Evolutionary conservation across 2,888 invertebrate species (phyloP).

Genomic region (Morpho achilles): DNA sequence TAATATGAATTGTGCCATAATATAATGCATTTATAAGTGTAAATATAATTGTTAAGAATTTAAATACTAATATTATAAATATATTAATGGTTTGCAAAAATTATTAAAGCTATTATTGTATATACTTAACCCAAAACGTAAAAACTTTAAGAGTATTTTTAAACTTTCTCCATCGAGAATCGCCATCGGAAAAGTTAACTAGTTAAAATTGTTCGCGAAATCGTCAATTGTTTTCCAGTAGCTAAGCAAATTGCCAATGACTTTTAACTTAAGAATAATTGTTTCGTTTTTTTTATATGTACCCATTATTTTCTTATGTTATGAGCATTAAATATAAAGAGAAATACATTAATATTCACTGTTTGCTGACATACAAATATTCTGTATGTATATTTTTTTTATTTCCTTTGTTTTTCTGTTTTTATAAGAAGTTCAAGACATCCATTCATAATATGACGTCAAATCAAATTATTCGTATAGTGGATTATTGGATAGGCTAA

Average conservation of each 20-base stretch:
- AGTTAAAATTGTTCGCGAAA: constrained; percentile 7
- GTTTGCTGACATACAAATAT: neutral
- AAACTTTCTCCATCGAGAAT: constrained; percentile 6
- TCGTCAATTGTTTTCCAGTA: constrained; percentile 4
- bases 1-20: no score
- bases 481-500: no score
- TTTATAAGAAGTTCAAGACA: no score
- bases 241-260: neutral
- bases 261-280: neutral
- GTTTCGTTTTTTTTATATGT: constrained; percentile 11
- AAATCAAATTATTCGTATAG: no score
- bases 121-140: neutral
- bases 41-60: no score
- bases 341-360: neutral
- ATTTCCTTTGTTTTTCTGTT: constrained; percentile 1
- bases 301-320: no score
- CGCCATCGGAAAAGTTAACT: constrained; percentile 1
- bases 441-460: no score
- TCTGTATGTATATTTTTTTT: neutral
- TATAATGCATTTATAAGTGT: no score
- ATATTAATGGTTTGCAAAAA: no score
- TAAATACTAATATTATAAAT: no score
- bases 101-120: neutral
- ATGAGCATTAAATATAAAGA: no score
- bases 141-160: neutral